Evolutionary conservation across 2,888 invertebrate species (phyloP), one percentile per base, ranked within the genome.

Genomic region (Stratiomys singularior): DNA sequence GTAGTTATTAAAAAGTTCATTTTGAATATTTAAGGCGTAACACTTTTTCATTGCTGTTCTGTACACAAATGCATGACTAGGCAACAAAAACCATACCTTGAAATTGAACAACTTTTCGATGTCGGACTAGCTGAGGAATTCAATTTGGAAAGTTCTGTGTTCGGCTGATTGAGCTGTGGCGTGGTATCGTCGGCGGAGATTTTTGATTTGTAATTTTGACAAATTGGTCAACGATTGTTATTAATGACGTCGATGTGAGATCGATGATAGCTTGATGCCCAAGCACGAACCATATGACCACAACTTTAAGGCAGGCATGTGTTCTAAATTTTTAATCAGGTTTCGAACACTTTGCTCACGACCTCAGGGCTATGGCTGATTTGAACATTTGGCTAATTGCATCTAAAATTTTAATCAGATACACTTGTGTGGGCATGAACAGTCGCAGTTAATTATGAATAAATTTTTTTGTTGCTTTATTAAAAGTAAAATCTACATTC

Each of bases 121-220:
- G 27, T 25, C 25, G 15, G 47, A 21, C 46, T 30, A 21, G 58
- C 30, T 74, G 23, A 58, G 58, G 79, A 79, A 78, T 78, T 78
- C 67, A 79, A 76, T 72, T 79, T 72, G 30, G 37, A 78, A 74
- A 72, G 58, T 66, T 76, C 67, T 63, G 52, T 21, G 69, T 47
- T 15, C 28, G 37, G 58, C 25, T 74, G 74, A 74, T 60, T 58
- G 74, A 74, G 37, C 58, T 60, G 37, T 47, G n/a, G 27, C 23
- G 63, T 56, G 74, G 27, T 28, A 72, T 72, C 72, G 46, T 74
- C 72, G 77, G 67, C 63, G 44, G 21, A 77, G 71, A 77, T 77
- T 79, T 76, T 74, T 63, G 74, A 78, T 79, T 79, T 71, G 74
- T 79, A 79, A 79, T 79, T 79, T 79, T 79, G 79, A 79, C 79